A percentile compares a stretch with the other conserved stretches of the same genome.
Conservation (phyloP, 2,797 vertebrate species). For the Tangara arthus region DNA sequence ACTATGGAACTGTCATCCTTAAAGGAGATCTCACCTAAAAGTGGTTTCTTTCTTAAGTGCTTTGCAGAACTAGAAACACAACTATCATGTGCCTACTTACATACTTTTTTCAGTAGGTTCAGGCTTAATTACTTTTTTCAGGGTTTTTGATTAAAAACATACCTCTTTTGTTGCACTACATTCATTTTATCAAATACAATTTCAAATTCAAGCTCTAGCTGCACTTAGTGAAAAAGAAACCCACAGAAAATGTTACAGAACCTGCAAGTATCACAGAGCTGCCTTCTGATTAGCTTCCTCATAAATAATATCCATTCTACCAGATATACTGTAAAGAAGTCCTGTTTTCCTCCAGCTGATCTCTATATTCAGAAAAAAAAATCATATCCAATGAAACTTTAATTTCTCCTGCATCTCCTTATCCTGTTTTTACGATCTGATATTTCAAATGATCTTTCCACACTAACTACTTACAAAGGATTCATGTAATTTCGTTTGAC, state of each 20-base stretch:
- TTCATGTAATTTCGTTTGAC: accelerated
- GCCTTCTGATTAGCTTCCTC: background rate
- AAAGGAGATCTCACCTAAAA: background rate
- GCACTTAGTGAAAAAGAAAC: background rate
- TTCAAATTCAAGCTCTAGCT: background rate
- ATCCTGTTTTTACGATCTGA: background rate
- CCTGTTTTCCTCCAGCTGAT: background rate
- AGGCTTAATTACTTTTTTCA: background rate
- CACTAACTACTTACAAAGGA: background rate
- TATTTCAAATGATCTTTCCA: background rate
- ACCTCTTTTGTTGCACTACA: background rate
- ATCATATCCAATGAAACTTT: background rate
- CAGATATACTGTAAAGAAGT: background rate
- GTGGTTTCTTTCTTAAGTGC: background rate
- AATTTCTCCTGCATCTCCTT: background rate
- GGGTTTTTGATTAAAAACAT: background rate
- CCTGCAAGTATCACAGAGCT: background rate
- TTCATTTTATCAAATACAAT: background rate
- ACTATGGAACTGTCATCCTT: background rate
- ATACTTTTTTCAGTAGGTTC: background rate
- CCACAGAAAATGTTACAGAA: background rate
- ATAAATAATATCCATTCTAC: background rate
- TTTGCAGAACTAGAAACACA: background rate
- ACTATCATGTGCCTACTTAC: background rate
- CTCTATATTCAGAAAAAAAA: background rate